Percentiles rank a stretch among this genome's conserved stretches.
Evolutionary conservation across 2,113 vertebrate genomes (phyloP).

Genomic region (Pholis gunnellus): DNA sequence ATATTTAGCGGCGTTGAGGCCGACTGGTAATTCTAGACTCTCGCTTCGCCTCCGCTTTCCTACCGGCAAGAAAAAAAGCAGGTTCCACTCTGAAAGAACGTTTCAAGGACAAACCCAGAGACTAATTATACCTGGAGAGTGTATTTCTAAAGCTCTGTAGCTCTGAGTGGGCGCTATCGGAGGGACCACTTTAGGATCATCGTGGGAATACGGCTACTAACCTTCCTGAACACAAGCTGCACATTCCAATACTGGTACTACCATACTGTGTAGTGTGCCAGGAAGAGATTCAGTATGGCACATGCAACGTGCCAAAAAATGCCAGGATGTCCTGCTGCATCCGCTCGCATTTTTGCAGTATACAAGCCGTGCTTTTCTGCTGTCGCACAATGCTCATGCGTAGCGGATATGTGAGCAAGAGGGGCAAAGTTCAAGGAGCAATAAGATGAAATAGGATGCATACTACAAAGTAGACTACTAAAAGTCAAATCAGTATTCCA

Average conservation of each 20-base stretch:
- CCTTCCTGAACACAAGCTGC: not conserved
- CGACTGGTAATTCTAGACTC: constrained; percentile 67
- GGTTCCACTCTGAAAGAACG: constrained; percentile 34
- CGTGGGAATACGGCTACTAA: not conserved
- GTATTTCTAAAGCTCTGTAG: not conserved
- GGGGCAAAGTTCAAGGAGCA: not conserved
- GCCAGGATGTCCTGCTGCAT: not conserved
- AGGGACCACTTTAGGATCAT: too few species aligned
- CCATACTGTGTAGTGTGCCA: not conserved
- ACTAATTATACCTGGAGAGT: not conserved
- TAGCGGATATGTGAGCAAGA: too few species aligned
- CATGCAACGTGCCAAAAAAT: not conserved
- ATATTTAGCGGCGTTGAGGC: constrained; percentile 76
- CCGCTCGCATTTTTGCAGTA: not conserved
- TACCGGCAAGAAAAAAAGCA: too few species aligned
- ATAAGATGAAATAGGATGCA: not conserved
- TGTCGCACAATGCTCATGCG: too few species aligned
- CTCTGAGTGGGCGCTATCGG: not conserved
- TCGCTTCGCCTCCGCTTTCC: constrained; percentile 31
- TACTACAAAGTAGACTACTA: not conserved
- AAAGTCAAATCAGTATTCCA: not conserved
- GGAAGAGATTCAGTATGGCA: not conserved
- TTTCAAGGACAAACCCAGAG: constrained; percentile 36
- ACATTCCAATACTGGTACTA: not conserved
- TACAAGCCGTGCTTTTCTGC: not conserved